Evolutionary conservation across 2,113 vertebrate genomes (phyloP).

Genomic region (Xiphorhynchus elegans): DNA sequence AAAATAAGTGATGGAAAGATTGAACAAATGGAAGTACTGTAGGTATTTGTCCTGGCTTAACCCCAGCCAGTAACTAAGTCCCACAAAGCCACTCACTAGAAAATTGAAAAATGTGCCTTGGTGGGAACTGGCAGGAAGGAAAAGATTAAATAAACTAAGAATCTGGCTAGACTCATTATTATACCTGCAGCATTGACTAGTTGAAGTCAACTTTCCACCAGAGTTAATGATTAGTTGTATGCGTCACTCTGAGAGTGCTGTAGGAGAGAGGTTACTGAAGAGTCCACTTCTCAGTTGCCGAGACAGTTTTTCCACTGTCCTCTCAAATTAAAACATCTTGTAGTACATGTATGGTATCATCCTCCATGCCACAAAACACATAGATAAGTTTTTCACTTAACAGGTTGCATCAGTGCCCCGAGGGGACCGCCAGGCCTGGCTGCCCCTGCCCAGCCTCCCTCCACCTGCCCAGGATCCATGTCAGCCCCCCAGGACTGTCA

Average conservation of each 20-base stretch:
- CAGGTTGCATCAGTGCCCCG: fast-evolving
- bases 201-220: neutral
- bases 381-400: neutral
- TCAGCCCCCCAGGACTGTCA: too few species aligned
- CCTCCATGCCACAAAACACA: neutral
- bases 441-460: neutral
- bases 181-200: neutral
- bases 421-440: neutral
- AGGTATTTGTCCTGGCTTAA: neutral
- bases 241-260: neutral
- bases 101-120: neutral
- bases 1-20: neutral
- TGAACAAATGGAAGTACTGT: neutral
- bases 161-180: conserved; percentile 1
- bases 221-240: conserved; percentile 35
- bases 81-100: fast-evolving
- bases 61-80: neutral
- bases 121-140: neutral
- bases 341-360: neutral
- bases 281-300: neutral
- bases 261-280: neutral
- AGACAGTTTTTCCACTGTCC: neutral
- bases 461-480: neutral
- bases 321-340: neutral
- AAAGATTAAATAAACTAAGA: conserved; percentile 9